Percentiles rank a stretch among this genome's conserved stretches.
Evolutionary conservation across 2,888 invertebrate species (phyloP).

Genomic region (Aphelenchoides bicaudatus): DNA sequence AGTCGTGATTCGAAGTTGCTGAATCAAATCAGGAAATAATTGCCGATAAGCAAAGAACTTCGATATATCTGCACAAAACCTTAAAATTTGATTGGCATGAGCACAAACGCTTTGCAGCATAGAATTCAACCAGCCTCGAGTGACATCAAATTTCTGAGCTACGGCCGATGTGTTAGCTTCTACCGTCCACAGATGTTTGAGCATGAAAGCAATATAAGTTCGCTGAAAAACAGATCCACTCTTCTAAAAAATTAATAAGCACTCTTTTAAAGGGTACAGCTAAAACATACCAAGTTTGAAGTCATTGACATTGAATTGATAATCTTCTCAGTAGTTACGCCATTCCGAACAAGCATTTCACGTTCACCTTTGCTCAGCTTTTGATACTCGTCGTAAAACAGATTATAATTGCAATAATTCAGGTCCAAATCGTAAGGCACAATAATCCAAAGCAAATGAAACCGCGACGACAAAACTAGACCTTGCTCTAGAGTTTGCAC

Average conservation of each 20-base stretch:
- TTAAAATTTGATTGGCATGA: slow-evolving; percentile 74
- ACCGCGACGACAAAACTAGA: slow-evolving; percentile 74
- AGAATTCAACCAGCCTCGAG: slow-evolving; percentile 77
- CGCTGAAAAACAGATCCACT: slow-evolving; percentile 68
- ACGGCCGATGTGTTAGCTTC: slow-evolving; percentile 65
- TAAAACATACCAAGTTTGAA: slow-evolving; percentile 29
- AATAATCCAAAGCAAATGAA: slow-evolving; percentile 83
- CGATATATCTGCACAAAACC: slow-evolving; percentile 71
- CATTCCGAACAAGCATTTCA: slow-evolving; percentile 72
- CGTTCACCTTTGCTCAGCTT: slow-evolving; percentile 69
- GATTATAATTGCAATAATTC: slow-evolving; percentile 43
- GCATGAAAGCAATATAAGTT: slow-evolving; percentile 80
- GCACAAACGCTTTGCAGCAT: slow-evolving; percentile 72
- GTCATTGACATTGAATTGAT: slow-evolving; percentile 68
- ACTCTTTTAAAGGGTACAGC: slow-evolving; percentile 65
- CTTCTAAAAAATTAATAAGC: slow-evolving; percentile 31
- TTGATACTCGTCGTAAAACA: slow-evolving; percentile 62
- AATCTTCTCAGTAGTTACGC: slow-evolving; percentile 74
- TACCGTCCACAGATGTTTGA: slow-evolving; percentile 70
- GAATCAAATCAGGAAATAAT: slow-evolving; percentile 70
- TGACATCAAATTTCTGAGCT: slow-evolving; percentile 68
- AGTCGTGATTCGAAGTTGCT: slow-evolving; percentile 76
- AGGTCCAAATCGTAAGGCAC: slow-evolving; percentile 71
- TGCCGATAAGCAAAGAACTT: slow-evolving; percentile 79
- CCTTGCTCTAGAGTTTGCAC: slow-evolving; percentile 61